Conservation (phyloP, 2,888 invertebrate genomes). For the Matsumyia berberina region DNA sequence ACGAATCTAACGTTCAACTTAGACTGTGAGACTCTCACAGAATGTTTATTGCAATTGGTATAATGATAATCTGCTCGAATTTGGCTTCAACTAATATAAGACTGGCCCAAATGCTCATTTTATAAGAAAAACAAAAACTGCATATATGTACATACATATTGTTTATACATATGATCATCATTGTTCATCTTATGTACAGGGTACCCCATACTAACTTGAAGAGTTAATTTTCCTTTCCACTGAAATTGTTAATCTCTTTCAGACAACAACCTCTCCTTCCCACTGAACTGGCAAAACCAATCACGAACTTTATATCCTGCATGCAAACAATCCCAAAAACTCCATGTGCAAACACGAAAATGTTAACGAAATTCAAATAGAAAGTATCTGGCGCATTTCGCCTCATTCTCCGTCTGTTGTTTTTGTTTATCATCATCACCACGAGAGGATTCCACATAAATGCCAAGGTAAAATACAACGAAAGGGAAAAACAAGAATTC, state of each 20-base stretch:
- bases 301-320: constrained; percentile 64
- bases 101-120: too few species aligned
- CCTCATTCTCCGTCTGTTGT: constrained; percentile 23
- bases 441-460: constrained; percentile 44
- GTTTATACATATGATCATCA: too few species aligned
- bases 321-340: constrained; percentile 65
- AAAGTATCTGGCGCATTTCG: constrained; percentile 47
- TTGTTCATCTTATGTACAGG: too few species aligned
- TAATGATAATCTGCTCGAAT: too few species aligned
- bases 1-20: too few species aligned
- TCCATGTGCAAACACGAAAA: constrained; percentile 68
- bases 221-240: not conserved
- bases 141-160: too few species aligned
- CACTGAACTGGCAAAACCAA: constrained; percentile 56
- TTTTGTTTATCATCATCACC: constrained; percentile 65
- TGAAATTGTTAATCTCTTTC: not conserved
- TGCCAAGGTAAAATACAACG: constrained; percentile 12
- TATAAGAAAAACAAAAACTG: too few species aligned
- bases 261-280: not conserved
- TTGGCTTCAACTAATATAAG: too few species aligned
- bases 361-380: constrained; percentile 75
- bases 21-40: too few species aligned
- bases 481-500: constrained; percentile 25
- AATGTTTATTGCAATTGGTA: too few species aligned
- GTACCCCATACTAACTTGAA: not conserved